Base-by-base conservation (phyloP, 2,797 vertebrate species). In the Pseudotriccus pelzelni region DNA sequence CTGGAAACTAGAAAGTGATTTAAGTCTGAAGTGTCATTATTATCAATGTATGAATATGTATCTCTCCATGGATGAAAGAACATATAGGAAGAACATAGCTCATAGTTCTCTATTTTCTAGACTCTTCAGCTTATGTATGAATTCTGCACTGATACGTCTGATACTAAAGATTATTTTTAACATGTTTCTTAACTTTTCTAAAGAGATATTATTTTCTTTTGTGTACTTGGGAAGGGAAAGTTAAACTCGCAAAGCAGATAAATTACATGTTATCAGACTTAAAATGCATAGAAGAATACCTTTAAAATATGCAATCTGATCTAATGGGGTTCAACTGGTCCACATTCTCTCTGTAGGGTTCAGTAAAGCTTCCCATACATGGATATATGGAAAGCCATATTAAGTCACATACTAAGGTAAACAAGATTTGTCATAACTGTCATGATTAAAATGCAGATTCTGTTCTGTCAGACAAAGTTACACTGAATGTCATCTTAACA, bases 351-450 rank as follows among this genome's bases (percentile, higher is more conserved):
- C n/a, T 96, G 95, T 44, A 70, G 78, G 58, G 32, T 78, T 93
- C 92, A 91, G 64, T 74, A 81, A 96, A 94, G 58, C 60, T 93
- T 85, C 20, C 23, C 7, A 4, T 10, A 87, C 17, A 59, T 56
- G 80, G 50, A 85, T 80, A 76, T 37, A 78, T 23, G 66, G 70
- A 56, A 87, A 83, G n/a, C 56, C 79, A 59, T 69, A 93, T 60
- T 73, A 77, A 80, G 32, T 69, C 50, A 27, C 5, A 93, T 74
- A 77, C 17, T 4, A 76, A 92, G 81, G 92, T 96, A 93, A 96
- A 95, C 92, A 97, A 96, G 93, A 97, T 96, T 94, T 92, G 75
- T 92, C 80, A 47, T 95, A 96, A 97, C 91, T 96, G 80, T 77
- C 93, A 92, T 82, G 5, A 44, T 73, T 89, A 72, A 66, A 93